Percentiles rank a stretch among this genome's conserved stretches.
These are phyloP conservation scores for Papilio machaon DNA, from an alignment of 1,140 invertebrate genomes.

Conservation along the genomic window DNA sequence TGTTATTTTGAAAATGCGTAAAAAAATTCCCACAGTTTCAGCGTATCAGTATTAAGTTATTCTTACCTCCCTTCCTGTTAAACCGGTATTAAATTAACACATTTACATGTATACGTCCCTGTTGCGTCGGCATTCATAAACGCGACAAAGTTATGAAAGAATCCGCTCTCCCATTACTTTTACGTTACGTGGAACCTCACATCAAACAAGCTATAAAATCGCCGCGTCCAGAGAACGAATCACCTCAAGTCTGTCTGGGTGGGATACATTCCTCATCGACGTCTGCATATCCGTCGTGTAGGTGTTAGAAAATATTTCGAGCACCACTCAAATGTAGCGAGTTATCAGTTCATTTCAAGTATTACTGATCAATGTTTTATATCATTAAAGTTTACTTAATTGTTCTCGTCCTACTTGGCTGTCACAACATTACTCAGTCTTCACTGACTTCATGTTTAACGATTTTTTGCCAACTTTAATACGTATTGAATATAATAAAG, in stretches of 20 bases:
- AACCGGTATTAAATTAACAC: conserved; percentile 17
- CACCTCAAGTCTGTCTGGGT: conserved; percentile 8
- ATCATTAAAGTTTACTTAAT: not conserved
- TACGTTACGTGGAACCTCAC: conserved; percentile 32
- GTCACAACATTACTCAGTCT: too few relatives aligned
- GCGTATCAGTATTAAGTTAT: not conserved
- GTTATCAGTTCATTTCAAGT: conserved; percentile 7
- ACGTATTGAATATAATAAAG: too few relatives aligned
- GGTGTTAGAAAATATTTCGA: conserved; percentile 23
- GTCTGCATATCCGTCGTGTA: conserved; percentile 13
- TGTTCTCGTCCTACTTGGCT: not conserved
- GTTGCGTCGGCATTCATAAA: conserved; percentile 4
- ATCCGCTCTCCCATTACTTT: conserved; percentile 29
- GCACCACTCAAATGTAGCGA: conserved; percentile 8
- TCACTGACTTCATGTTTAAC: too few relatives aligned
- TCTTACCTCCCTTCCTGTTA: conserved; percentile 11
- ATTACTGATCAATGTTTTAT: conserved; percentile 1
- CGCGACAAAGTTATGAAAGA: conserved; percentile 35
- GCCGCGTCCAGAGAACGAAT: conserved; percentile 24
- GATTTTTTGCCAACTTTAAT: too few relatives aligned
- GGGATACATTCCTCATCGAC: conserved; percentile 12
- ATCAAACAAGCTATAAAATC: conserved; percentile 34
- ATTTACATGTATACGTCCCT: conserved; percentile 12
- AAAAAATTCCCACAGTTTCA: conserved; percentile 14
- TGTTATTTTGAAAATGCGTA: not conserved